Conservation (phyloP, 2,888 invertebrate species). For the Brachypterus glaber region DNA sequence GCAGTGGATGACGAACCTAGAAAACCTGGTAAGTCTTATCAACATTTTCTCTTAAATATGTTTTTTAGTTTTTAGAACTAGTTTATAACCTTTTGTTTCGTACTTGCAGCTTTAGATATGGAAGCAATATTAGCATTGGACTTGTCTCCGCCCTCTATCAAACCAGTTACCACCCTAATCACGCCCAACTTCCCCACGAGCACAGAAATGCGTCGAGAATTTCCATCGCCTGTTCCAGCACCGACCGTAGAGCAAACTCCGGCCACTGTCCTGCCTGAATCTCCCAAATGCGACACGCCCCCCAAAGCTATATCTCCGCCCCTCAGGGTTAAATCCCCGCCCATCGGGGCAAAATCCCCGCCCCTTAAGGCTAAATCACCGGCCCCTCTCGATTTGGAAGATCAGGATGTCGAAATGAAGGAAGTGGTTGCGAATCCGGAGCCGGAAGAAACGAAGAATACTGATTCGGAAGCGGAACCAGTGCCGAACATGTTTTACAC, state of each 20-base stretch:
- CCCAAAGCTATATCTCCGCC: not conserved
- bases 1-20: conserved; percentile 58
- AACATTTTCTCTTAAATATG: too few species aligned
- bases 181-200: conserved; percentile 33
- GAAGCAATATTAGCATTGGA: conserved; percentile 35
- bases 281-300: conserved; percentile 3
- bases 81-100: conserved; percentile 1
- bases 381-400: too few species aligned
- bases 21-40: conserved; percentile 42
- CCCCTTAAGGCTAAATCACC: too few species aligned
- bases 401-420: conserved; percentile 8
- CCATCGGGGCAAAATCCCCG: conserved; percentile 5
- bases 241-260: conserved; percentile 9
- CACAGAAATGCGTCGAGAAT: conserved; percentile 18
- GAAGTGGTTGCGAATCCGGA: conserved; percentile 7
- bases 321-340: conserved; percentile 7
- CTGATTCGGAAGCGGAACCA: conserved; percentile 5
- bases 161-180: conserved; percentile 26
- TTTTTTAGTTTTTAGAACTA: not conserved
- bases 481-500: conserved; percentile 35
- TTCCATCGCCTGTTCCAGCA: conserved; percentile 2
- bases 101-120: conserved; percentile 35
- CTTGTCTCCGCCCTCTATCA: conserved; percentile 28
- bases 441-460: conserved; percentile 8
- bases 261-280: conserved; percentile 3